phyloP scores from a whole-genome alignment of 2,888 invertebrate species.

The Hypomecis atomaria region DNA sequence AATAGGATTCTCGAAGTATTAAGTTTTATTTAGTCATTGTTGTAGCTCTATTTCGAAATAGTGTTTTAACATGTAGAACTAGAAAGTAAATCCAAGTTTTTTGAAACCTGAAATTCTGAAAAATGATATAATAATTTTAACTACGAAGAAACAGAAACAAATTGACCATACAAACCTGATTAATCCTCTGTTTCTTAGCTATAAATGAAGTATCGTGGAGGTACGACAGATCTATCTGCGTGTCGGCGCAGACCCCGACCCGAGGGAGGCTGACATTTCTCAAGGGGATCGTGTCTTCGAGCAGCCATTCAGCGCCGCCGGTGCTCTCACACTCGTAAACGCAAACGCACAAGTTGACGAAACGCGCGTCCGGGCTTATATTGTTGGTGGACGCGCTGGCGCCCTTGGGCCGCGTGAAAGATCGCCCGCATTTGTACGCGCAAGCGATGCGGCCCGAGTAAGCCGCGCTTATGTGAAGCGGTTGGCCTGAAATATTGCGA shows the following conservation, averaged over 20 bases:
- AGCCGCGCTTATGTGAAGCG: constrained; percentile 97
- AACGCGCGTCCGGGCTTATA: constrained; percentile 85
- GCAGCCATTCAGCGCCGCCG: constrained; percentile 95
- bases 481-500: constrained; percentile 85
- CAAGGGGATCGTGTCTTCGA: constrained; percentile 97
- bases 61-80: no score
- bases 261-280: constrained; percentile 95
- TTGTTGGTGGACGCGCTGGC: constrained; percentile 86
- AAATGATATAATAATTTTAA: no score
- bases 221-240: constrained; percentile 93
- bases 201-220: constrained; percentile 91
- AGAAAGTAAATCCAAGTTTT: no score
- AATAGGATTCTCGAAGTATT: no score
- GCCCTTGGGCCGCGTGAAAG: constrained; percentile 94
- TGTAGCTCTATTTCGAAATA: no score
- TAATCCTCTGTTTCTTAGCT: constrained; percentile 92
- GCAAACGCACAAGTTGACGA: constrained; percentile 96
- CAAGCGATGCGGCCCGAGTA: constrained; percentile 99
- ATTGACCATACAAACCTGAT: constrained; percentile 81
- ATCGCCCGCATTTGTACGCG: constrained; percentile 97
- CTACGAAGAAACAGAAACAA: neutral
- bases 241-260: constrained; percentile 91
- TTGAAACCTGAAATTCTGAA: no score
- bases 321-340: constrained; percentile 99
- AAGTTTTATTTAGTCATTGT: no score